Base-by-base conservation (phyloP, 1,140 invertebrate genomes). In the Drosophila kikkawai region DNA sequence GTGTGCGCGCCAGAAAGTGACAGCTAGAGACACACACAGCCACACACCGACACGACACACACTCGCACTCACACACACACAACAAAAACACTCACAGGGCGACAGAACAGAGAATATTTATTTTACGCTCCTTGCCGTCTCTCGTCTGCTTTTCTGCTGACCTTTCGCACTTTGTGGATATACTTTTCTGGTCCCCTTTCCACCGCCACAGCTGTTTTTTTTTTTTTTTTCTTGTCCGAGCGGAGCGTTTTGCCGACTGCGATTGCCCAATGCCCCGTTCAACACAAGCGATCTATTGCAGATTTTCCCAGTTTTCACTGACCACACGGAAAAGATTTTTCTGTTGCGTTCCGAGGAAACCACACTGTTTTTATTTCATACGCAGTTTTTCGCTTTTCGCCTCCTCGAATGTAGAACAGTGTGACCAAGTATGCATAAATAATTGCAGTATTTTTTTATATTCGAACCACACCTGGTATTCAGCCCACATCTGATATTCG, bases 101-200 rank as follows among this genome's bases (percentile, higher is more conserved):
- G 58, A 58, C 75, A 75, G 70, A 79, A 77, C 76, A 59, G 58
- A 68, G 58, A 78, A 83, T 75, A 57, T 53, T 71, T 53, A 69
- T 61, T 68, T 67, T 64, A 75, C 68, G 80, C 66, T 78, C 69
- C 64, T 74, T 60, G 74, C 53, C 63, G 74, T 82, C 74, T 60
- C 67, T 48, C 63, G 74, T 82, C 74, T 77, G 60, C 77, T 79
- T 9, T 37, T 61, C 48, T 80, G 86, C 87, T 91, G 87, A 91
- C 86, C 86, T 87, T 91, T 91, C 80, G 59, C 82, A 91, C 82
- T 91, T 82, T 91, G 75, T 79, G 82, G 44, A 47, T 76, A 84
- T 80, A 82, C 70, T 82, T 91, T 91, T 78, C 68, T 80, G 56
- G 67, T 82, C 42, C 58, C 67, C 71, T 77, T 79, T 69, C 57